Conservation (phyloP, 2,113 vertebrate genomes). For the Gnathonemus echidnorhynchus region DNA sequence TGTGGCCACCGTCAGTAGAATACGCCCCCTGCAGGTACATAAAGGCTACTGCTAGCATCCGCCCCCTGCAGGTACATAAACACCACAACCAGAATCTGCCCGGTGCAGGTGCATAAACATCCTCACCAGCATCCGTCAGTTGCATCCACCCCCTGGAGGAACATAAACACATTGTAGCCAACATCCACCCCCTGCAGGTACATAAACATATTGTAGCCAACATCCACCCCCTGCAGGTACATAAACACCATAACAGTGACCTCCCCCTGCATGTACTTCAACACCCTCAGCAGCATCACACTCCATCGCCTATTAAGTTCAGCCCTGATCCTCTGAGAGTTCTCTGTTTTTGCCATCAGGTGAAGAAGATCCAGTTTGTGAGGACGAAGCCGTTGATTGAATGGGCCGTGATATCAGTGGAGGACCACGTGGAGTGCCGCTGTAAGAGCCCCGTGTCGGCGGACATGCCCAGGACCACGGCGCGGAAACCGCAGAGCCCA, state of each 20-base stretch:
- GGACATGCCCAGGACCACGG: constrained; percentile 15
- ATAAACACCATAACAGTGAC: background rate
- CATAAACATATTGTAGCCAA: background rate
- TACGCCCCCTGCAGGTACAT: constrained; percentile 72
- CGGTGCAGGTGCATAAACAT: background rate
- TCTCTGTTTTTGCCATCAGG: constrained; percentile 52
- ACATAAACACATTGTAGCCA: background rate
- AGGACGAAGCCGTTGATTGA: constrained; percentile 63
- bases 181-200: background rate
- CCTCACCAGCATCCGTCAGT: background rate
- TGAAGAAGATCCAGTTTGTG: constrained; percentile 77
- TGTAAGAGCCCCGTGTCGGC: constrained; percentile 53
- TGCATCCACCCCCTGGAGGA: background rate
- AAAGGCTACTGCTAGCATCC: constrained; percentile 21
- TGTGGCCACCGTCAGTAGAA: constrained; percentile 63
- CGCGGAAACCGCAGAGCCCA: constrained; percentile 18
- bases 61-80: constrained; percentile 27
- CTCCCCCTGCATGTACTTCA: background rate
- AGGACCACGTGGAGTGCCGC: constrained; percentile 81
- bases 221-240: background rate
- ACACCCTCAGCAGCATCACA: background rate
- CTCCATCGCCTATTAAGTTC: background rate
- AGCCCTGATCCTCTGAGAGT: background rate
- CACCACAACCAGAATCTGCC: no score
- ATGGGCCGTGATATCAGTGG: constrained; percentile 76